phyloP scores from a whole-genome alignment of 2,888 invertebrate genomes.

The Spicauda simplicius region DNA sequence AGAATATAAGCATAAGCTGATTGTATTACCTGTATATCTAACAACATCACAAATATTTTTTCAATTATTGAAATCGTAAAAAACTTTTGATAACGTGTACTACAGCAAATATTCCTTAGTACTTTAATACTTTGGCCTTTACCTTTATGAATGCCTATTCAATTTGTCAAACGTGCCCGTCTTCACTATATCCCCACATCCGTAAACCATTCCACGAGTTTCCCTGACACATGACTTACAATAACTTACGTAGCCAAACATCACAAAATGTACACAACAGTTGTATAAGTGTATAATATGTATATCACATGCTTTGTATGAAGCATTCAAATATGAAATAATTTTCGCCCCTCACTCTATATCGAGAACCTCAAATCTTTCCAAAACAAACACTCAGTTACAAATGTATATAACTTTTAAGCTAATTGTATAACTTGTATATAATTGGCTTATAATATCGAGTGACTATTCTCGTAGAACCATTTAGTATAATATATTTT shows the following conservation, averaged over 20 bases:
- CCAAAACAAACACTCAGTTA: slow-evolving; percentile 14
- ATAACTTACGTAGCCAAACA: slow-evolving; percentile 77
- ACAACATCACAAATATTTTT: too few species aligned
- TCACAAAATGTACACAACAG: slow-evolving; percentile 58
- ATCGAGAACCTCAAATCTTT: slow-evolving; percentile 25
- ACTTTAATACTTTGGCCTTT: too few species aligned
- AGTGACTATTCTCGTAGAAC: slow-evolving; percentile 35
- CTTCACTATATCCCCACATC: slow-evolving; percentile 8
- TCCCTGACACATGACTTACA: slow-evolving; percentile 72
- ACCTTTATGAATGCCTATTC: too few species aligned
- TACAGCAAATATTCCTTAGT: too few species aligned
- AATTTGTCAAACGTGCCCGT: slow-evolving; percentile 11
- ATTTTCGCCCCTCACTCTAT: slow-evolving; percentile 25
- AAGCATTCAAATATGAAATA: slow-evolving; percentile 41
- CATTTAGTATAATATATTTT: slow-evolving; percentile 34
- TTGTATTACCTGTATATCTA: background rate
- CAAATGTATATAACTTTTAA: slow-evolving; percentile 36
- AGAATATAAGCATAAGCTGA: background rate
- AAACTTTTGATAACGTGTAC: too few species aligned
- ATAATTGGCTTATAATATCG: slow-evolving; percentile 36
- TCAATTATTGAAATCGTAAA: too few species aligned
- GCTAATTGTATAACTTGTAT: slow-evolving; percentile 37
- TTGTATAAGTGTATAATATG: slow-evolving; percentile 55
- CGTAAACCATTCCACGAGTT: slow-evolving; percentile 41
- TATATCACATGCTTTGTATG: slow-evolving; percentile 46